Percentiles rank a stretch among this genome's conserved stretches.
These are phyloP conservation scores for Drosophila pegasa DNA, from an alignment of 2,888 invertebrate species.

Conservation along the genomic window DNA sequence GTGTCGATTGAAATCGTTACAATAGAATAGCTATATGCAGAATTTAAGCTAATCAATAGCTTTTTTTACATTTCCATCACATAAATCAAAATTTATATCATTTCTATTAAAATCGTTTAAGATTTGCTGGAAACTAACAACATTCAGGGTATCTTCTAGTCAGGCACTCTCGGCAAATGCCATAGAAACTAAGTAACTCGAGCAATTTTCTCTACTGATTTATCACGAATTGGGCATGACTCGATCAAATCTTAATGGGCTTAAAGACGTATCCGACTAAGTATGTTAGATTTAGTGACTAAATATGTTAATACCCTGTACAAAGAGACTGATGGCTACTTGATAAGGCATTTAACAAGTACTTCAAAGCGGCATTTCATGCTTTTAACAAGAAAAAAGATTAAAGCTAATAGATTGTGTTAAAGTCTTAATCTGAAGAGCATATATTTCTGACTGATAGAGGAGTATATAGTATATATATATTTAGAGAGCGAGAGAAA, in stretches of 20 bases:
- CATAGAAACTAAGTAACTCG: too few relatives aligned
- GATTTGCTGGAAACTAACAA: too few relatives aligned
- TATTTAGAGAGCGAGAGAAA: not conserved
- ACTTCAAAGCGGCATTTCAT: not conserved
- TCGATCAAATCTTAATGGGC: not conserved
- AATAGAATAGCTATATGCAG: too few relatives aligned
- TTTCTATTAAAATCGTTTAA: too few relatives aligned
- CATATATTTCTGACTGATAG: not conserved
- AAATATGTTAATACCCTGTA: not conserved
- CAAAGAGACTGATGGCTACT: not conserved
- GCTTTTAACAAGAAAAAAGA: not conserved
- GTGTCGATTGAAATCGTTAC: too few relatives aligned
- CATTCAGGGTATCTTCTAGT: not conserved
- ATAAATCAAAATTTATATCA: too few relatives aligned
- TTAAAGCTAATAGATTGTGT: not conserved
- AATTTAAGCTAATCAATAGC: too few relatives aligned
- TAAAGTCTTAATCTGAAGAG: slow-evolving; percentile 6
- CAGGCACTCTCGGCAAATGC: not conserved
- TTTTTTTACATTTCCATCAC: too few relatives aligned
- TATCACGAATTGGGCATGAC: slow-evolving; percentile 1
- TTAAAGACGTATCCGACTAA: not conserved
- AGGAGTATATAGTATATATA: not conserved
- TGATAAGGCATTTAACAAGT: not conserved
- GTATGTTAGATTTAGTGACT: not conserved
- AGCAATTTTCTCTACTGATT: not conserved